Percentiles rank a stretch among this genome's conserved stretches.
Conservation (phyloP, 2,113 vertebrate genomes). For the Vulpes vulpes region DNA sequence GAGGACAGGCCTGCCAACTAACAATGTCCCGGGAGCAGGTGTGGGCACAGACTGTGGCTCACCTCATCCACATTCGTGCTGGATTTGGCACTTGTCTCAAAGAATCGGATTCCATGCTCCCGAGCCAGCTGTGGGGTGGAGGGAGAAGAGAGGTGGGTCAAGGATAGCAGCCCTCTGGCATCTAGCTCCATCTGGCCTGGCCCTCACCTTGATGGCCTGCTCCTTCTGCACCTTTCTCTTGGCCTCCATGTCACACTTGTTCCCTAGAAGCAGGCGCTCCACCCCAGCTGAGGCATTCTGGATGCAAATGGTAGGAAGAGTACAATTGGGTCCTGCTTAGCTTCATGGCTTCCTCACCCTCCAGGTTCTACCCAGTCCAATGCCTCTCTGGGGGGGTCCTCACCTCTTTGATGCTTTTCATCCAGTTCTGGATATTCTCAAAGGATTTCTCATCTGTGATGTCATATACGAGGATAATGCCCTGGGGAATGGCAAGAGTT, state of each 20-base stretch:
- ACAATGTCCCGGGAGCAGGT: not conserved
- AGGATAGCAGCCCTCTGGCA: not conserved
- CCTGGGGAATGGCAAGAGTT: conserved; percentile 82
- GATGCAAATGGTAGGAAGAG: conserved; percentile 12
- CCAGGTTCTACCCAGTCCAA: not conserved
- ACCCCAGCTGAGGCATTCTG: conserved; percentile 95
- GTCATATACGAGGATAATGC: conserved; percentile 97
- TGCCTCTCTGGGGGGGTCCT: fast-evolving
- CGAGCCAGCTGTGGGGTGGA: conserved; percentile 90
- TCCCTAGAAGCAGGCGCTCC: conserved; percentile 94
- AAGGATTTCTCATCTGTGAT: conserved; percentile 97
- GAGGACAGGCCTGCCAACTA: not conserved
- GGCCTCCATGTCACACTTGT: conserved; percentile 96
- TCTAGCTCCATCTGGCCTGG: fast-evolving
- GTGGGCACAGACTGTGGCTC: not conserved
- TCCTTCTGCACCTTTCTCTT: conserved; percentile 94
- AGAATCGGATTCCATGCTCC: conserved; percentile 96
- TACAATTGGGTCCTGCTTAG: not conserved
- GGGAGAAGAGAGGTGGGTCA: not conserved
- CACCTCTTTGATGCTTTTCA: conserved; percentile 96
- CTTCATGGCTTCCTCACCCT: not conserved
- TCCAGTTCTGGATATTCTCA: conserved; percentile 98
- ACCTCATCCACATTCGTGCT: conserved; percentile 90
- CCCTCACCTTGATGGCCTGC: conserved; percentile 91
- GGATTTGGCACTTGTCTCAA: conserved; percentile 95